Base-by-base conservation (phyloP, 2,888 invertebrate genomes). In the Metalampra italica region DNA sequence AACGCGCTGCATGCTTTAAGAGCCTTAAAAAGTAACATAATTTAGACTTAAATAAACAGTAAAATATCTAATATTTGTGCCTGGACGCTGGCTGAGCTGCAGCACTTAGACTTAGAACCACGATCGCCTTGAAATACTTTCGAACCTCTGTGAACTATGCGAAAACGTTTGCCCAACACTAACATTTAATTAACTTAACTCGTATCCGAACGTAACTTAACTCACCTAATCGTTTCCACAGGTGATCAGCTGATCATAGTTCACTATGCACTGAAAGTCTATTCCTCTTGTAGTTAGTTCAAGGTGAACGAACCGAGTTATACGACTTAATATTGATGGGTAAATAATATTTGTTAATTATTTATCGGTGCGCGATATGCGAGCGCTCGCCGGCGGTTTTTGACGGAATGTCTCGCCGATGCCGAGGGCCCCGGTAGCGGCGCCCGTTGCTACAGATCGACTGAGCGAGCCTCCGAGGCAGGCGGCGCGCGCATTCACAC, bases 91-190 rank as follows among this genome's bases (percentile, higher is more conserved):
- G 30, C 32, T 43, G 37, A 12, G 37, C 29, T 14, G 9, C 22
- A 22, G 22, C 22, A 22, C 22, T 22, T 22, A 22, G 22, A 22
- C 22, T 22, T 11, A 75, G 76, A 73, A 68, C 73, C 83, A 82
- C 59, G 86, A 82, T 86, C 76, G 78, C 89, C 89, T 89, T 89
- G 89, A 82, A 89, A 89, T 86, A 88, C 89, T 89, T 89, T 89
- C 88, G 66, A 86, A 80, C 78, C 62, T 75, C 78, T 75, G 77
- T 78, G 78, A 78, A 80, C 77, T 81, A 83, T 78, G 80, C 79
- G 80, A 82, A 86, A 84, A 78, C 77, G 78, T 84, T 82, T 79
- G 73, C 77, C 65, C 71, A 79, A 75, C 68, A 62, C 68, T 71
- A 75, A 70, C 71, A 67, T 75, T 78, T 76, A 75, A 73, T 75